Conservation (phyloP, 1,140 invertebrate species). For the Thaumetopoea pityocampa region DNA sequence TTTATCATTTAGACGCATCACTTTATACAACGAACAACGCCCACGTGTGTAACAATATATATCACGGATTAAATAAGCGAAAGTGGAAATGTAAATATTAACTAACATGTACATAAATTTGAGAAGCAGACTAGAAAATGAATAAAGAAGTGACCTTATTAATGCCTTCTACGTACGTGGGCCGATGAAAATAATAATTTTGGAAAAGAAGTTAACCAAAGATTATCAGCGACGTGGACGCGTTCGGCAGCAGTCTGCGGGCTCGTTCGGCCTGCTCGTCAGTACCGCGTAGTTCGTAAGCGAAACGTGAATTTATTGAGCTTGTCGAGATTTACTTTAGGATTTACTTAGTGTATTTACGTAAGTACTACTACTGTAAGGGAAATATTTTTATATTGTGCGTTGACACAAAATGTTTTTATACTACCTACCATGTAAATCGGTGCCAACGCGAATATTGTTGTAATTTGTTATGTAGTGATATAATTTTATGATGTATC, state of each 20-base stretch:
- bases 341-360: conserved; percentile 64
- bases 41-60: too few species aligned
- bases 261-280: conserved; percentile 35
- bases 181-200: too few species aligned
- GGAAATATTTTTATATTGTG: conserved; percentile 74
- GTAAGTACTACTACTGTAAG: conserved; percentile 62
- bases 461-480: conserved; percentile 74
- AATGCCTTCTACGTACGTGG: too few species aligned
- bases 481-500: conserved; percentile 69
- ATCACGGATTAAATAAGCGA: too few species aligned
- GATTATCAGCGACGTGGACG: too few species aligned
- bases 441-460: conserved; percentile 74
- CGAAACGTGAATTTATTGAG: conserved; percentile 61
- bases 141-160: too few species aligned
- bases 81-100: too few species aligned
- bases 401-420: conserved; percentile 66
- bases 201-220: too few species aligned
- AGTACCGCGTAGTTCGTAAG: conserved; percentile 58
- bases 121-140: too few species aligned
- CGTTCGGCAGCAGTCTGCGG: background rate
- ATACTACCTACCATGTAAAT: conserved; percentile 66
- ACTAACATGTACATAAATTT: too few species aligned
- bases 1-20: too few species aligned
- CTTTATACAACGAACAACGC: too few species aligned
- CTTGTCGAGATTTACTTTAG: conserved; percentile 68